Conservation (phyloP, 2,113 vertebrate species). For the Prietella phreatophila region DNA sequence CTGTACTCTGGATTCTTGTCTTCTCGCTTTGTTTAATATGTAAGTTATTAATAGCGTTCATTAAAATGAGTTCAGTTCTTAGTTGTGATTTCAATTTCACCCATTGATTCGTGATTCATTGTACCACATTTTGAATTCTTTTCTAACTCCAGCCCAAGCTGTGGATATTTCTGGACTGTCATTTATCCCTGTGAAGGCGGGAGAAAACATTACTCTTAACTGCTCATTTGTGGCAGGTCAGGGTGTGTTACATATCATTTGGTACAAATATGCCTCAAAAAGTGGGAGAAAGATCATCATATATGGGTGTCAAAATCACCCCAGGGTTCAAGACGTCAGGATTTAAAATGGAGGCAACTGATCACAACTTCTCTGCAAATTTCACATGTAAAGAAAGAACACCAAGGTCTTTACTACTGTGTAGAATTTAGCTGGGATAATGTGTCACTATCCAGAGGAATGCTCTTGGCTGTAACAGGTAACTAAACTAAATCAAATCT, state of each 20-base stretch:
- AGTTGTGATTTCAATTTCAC: neutral
- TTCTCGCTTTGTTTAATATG: neutral
- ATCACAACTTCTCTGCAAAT: neutral
- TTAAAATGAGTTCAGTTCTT: neutral
- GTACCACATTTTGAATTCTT: neutral
- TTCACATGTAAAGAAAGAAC: neutral
- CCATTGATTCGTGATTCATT: neutral
- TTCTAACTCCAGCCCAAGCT: neutral
- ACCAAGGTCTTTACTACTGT: constrained; percentile 24
- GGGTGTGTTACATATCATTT: neutral
- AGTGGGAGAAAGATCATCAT: neutral
- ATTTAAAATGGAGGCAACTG: neutral
- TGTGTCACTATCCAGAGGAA: neutral
- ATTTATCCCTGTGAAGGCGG: neutral
- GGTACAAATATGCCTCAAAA: constrained; percentile 19
- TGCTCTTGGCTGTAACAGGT: neutral
- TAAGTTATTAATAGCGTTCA: neutral
- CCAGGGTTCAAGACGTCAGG: neutral
- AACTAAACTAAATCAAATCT: neutral
- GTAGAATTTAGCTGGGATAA: neutral
- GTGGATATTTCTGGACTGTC: neutral
- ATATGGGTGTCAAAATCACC: neutral
- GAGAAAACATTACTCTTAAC: neutral
- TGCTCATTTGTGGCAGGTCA: neutral
- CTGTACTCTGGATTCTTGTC: neutral